Evolutionary conservation across 2,797 vertebrate species (phyloP).

Genomic region (Huso huso): DNA sequence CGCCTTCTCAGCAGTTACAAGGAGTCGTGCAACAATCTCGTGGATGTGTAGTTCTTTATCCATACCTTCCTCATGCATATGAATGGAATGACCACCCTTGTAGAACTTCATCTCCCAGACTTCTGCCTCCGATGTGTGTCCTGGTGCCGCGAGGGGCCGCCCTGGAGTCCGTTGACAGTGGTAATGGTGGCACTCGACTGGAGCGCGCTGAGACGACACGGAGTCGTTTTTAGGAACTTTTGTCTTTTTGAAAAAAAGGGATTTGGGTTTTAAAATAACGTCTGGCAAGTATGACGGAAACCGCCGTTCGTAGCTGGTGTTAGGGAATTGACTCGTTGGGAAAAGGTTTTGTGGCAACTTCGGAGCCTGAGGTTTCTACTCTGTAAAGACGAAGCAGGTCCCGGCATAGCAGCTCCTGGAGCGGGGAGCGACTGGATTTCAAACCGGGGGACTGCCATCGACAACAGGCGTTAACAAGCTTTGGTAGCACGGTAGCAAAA

Average conservation of each 20-base stretch:
- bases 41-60: neutral
- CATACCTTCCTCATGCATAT: neutral
- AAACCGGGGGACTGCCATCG: too few relatives aligned
- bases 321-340: neutral
- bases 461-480: too few relatives aligned
- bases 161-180: slow-evolving; percentile 40
- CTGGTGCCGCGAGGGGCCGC: slow-evolving; percentile 42
- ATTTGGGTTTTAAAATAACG: neutral
- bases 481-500: too few relatives aligned
- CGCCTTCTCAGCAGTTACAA: neutral
- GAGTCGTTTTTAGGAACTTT: slow-evolving; percentile 49
- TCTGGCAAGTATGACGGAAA: neutral
- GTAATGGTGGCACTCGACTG: slow-evolving; percentile 25
- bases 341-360: too few relatives aligned
- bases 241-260: slow-evolving; percentile 21
- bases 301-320: neutral
- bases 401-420: too few relatives aligned
- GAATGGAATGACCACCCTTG: too few relatives aligned
- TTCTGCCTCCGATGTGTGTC: neutral
- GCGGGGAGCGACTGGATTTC: too few relatives aligned
- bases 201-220: slow-evolving; percentile 54
- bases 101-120: slow-evolving; percentile 27
- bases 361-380: too few relatives aligned
- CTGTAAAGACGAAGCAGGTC: too few relatives aligned
- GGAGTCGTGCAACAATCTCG: too few relatives aligned